Conservation (phyloP, 2,797 vertebrate species). For the Kryptopterus vitreolus region DNA sequence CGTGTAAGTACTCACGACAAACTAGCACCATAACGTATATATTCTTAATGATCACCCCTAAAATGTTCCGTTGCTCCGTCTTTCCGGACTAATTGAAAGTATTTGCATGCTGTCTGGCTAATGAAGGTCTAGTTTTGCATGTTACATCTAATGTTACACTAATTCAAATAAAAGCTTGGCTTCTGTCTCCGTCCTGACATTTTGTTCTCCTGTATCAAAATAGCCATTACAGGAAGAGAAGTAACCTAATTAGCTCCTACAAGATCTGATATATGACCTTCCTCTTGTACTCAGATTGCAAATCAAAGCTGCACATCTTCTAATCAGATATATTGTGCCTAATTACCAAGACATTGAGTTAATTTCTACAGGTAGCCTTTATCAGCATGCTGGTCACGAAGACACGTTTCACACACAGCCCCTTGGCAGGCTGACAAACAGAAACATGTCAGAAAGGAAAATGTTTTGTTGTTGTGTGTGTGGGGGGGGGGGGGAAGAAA, state of each 20-base stretch:
- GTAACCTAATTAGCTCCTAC: slow-evolving; percentile 77
- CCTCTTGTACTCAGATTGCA: slow-evolving; percentile 75
- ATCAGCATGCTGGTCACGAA: slow-evolving; percentile 38
- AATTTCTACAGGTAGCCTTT: slow-evolving; percentile 48
- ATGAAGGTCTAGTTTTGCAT: slow-evolving; percentile 56
- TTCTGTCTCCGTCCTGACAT: slow-evolving; percentile 72
- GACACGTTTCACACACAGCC: slow-evolving; percentile 23
- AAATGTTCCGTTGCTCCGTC: slow-evolving; percentile 26
- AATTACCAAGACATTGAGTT: slow-evolving; percentile 78
- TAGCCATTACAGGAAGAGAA: slow-evolving; percentile 74
- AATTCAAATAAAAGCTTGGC: slow-evolving; percentile 70
- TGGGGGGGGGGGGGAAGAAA: too few species aligned
- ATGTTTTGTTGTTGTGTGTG: slow-evolving; percentile 14
- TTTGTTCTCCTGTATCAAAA: slow-evolving; percentile 77
- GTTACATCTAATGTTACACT: slow-evolving; percentile 58
- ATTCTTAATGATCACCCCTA: neutral
- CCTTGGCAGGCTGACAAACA: slow-evolving; percentile 34
- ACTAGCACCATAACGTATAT: neutral
- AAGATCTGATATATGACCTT: slow-evolving; percentile 76
- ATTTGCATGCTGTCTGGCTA: slow-evolving; percentile 55
- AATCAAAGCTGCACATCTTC: slow-evolving; percentile 76
- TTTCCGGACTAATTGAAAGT: slow-evolving; percentile 58
- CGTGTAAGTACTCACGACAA: neutral
- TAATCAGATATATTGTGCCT: slow-evolving; percentile 90
- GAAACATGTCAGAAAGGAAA: slow-evolving; percentile 35